A percentile compares a stretch with the other conserved stretches of the same genome.
These are phyloP conservation scores for Oikopleura albicans DNA, from an alignment of 23 tunicate species.

Conservation along the genomic window DNA sequence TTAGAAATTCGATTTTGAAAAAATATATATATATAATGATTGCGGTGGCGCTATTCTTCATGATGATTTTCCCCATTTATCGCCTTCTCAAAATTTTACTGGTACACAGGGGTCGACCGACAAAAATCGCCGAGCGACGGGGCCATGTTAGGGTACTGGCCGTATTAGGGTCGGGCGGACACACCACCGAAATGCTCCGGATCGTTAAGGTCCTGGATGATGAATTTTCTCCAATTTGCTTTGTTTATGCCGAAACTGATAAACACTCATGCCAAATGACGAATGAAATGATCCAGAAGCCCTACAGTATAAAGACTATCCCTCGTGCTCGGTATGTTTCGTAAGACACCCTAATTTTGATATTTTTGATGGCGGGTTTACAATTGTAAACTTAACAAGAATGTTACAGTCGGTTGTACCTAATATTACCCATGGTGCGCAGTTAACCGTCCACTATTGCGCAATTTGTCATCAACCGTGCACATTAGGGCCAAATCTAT, in stretches of 20 bases:
- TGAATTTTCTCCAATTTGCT: neutral
- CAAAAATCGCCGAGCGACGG: neutral
- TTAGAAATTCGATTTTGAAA: neutral
- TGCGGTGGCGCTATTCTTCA: neutral
- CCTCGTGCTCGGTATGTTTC: no score
- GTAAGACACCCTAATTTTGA: no score
- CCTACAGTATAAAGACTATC: neutral
- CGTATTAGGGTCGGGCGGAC: neutral
- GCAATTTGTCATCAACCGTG: no score
- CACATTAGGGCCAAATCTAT: no score
- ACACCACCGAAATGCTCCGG: neutral
- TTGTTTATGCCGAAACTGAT: neutral
- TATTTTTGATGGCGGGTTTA: no score
- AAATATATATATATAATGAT: no score
- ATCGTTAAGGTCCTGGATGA: neutral
- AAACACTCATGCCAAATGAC: neutral
- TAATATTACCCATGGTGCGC: no score
- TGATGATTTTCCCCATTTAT: neutral
- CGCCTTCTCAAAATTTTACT: neutral
- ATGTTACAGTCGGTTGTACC: no score
- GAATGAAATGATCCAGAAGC: neutral
- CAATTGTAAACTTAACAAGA: no score
- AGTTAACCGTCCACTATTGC: no score
- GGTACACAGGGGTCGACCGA: neutral
- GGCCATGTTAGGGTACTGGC: neutral